Percentiles rank a stretch among this genome's conserved stretches.
These are phyloP conservation scores for Andricus grossulariae DNA, from an alignment of 1,140 invertebrate species.

Conservation along the genomic window DNA sequence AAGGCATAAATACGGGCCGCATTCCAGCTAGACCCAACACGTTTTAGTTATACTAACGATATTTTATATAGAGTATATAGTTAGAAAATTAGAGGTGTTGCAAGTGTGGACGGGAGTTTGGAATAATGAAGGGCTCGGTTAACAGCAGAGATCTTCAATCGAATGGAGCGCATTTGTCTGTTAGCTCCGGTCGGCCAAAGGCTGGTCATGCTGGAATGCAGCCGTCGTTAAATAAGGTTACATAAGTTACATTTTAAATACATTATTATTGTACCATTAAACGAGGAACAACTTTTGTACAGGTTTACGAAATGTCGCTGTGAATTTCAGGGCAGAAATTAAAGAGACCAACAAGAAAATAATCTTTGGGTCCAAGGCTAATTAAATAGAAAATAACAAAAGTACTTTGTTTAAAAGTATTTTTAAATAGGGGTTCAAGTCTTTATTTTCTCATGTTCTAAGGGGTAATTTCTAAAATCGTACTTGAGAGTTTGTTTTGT, in stretches of 20 bases:
- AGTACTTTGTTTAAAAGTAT: constrained; percentile 36
- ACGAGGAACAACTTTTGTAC: constrained; percentile 74
- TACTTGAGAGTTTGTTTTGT: too few relatives aligned
- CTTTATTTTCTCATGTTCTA: too few relatives aligned
- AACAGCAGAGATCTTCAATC: constrained; percentile 65
- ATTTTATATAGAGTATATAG: constrained; percentile 77
- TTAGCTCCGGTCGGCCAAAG: constrained; percentile 75
- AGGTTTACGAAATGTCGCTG: constrained; percentile 70
- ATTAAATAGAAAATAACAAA: constrained; percentile 39
- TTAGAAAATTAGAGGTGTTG: constrained; percentile 74
- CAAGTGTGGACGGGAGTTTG: constrained; percentile 58
- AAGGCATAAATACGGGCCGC: constrained; percentile 70
- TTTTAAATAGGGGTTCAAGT: constrained; percentile 4
- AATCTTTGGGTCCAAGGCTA: constrained; percentile 22
- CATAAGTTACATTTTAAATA: constrained; percentile 75
- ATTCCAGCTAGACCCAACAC: constrained; percentile 75
- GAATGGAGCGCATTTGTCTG: constrained; percentile 75
- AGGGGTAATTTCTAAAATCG: too few relatives aligned
- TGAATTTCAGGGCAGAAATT: constrained; percentile 69
- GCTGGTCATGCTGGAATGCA: constrained; percentile 75
- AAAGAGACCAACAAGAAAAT: constrained; percentile 4
- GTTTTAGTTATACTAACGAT: constrained; percentile 76
- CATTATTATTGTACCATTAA: constrained; percentile 74
- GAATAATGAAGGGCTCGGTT: constrained; percentile 39
- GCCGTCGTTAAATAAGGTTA: constrained; percentile 75